These are phyloP conservation scores for Ommatoiulus sabulosus DNA, from an alignment of 2,888 invertebrate species.

Conservation along the genomic window DNA sequence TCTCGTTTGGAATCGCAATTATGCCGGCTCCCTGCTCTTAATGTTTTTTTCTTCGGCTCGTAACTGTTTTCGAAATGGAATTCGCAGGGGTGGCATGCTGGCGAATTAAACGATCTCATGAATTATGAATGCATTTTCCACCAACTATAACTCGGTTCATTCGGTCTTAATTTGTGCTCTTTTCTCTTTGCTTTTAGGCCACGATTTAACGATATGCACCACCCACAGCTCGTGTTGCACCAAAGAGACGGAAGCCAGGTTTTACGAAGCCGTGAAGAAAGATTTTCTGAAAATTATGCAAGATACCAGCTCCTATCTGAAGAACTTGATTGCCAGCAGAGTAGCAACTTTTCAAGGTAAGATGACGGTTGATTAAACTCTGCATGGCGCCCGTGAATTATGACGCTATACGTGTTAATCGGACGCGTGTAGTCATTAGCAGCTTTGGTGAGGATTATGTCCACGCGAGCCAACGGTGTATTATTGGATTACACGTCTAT, in stretches of 20 bases:
- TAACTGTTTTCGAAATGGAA: background rate
- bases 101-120: background rate
- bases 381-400: background rate
- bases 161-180: background rate
- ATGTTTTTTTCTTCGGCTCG: background rate
- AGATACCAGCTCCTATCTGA: constrained; percentile 79
- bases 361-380: constrained; percentile 65
- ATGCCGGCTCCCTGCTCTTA: background rate
- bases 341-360: constrained; percentile 81
- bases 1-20: background rate
- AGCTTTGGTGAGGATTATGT: background rate
- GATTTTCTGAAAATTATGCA: constrained; percentile 78
- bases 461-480: background rate
- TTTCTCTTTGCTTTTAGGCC: constrained; percentile 63
- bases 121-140: background rate
- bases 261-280: constrained; percentile 73
- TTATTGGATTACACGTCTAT: background rate
- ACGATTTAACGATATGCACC: constrained; percentile 67
- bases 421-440: background rate
- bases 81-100: background rate
- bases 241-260: constrained; percentile 74
- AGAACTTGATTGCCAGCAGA: constrained; percentile 80
- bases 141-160: background rate
- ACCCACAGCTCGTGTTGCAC: constrained; percentile 74
- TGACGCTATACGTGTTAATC: background rate